Evolutionary conservation across 2,797 vertebrate genomes (phyloP).

Genomic region (Scolopax rusticola): DNA sequence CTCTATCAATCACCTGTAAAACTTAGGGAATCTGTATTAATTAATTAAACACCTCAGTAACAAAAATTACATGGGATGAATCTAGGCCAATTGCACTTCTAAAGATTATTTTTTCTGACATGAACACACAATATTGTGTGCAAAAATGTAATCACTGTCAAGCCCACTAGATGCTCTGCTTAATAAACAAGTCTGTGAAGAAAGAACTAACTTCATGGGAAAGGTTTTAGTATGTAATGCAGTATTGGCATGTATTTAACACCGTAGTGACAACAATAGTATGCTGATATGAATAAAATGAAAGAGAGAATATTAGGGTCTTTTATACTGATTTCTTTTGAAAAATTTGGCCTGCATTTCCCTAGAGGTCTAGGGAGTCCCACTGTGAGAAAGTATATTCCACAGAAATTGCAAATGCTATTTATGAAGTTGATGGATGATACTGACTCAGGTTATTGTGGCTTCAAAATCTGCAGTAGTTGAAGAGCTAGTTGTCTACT

Average conservation of each 20-base stretch:
- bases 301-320: not conserved
- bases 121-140: not conserved
- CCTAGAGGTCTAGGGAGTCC: not conserved
- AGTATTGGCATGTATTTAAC: not conserved
- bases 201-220: not conserved
- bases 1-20: not conserved
- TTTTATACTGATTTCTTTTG: not conserved
- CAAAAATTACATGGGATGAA: not conserved
- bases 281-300: not conserved
- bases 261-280: not conserved
- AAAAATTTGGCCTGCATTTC: not conserved
- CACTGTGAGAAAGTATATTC: not conserved
- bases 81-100: not conserved
- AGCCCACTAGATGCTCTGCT: not conserved
- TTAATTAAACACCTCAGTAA: not conserved
- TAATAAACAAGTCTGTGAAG: not conserved
- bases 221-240: not conserved
- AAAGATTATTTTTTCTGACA: not conserved
- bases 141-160: not conserved
- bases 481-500: not conserved
- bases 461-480: not conserved
- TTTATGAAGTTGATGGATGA: not conserved
- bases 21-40: not conserved
- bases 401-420: not conserved
- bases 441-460: not conserved